phyloP scores from a whole-genome alignment of 2,113 vertebrate species.

The Microcebus griseorufus region DNA sequence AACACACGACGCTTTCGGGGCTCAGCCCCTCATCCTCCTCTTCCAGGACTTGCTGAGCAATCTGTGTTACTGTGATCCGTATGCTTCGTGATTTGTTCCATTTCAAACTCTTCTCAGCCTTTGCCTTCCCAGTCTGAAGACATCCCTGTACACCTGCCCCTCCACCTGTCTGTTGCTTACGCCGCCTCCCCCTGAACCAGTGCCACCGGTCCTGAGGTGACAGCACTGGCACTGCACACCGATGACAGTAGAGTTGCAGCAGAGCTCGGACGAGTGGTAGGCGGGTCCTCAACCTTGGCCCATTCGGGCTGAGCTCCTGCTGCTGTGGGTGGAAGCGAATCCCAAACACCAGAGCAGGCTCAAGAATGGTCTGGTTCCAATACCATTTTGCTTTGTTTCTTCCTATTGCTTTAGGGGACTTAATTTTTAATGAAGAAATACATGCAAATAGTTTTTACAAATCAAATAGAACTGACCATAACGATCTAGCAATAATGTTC shows the following conservation, averaged over 20 bases:
- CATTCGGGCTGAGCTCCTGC: background rate
- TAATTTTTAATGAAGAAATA: too few relatives aligned
- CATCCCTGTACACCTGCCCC: too few relatives aligned
- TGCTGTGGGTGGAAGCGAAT: background rate
- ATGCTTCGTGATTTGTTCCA: background rate
- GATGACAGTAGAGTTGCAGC: background rate
- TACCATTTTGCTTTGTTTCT: background rate
- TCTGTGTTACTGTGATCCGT: background rate
- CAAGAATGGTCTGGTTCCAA: background rate
- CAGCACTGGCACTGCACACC: accelerated
- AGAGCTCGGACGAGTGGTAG: background rate
- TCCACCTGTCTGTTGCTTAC: background rate
- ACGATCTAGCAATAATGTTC: too few relatives aligned
- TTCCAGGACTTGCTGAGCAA: background rate
- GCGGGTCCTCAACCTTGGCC: background rate
- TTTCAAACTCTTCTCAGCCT: background rate
- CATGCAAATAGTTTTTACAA: too few relatives aligned
- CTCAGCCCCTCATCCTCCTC: background rate
- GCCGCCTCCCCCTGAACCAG: too few relatives aligned
- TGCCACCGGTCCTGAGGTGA: background rate
- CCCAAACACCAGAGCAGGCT: background rate
- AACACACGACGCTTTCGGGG: background rate
- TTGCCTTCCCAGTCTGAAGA: background rate
- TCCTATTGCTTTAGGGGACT: background rate
- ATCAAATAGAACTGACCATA: too few relatives aligned